A percentile compares a stretch with the other conserved stretches of the same genome.
These are phyloP conservation scores for Salpingus planirostris DNA, from an alignment of 2,888 invertebrate species.

Conservation along the genomic window DNA sequence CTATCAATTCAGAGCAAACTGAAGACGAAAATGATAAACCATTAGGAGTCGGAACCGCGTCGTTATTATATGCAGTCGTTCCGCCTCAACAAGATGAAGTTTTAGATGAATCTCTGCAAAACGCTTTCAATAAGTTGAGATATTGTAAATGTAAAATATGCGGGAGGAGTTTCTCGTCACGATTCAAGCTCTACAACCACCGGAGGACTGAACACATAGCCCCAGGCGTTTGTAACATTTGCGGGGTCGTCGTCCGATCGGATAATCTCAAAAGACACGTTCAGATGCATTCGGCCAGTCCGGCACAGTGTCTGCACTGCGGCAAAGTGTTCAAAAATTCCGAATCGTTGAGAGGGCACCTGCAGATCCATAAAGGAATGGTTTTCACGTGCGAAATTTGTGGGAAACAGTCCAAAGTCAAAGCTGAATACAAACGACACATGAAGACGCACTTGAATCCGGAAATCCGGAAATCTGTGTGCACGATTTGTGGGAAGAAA, in stretches of 20 bases:
- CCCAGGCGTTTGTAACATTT: slow-evolving; percentile 30
- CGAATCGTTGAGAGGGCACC: slow-evolving; percentile 29
- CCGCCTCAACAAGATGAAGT: no score
- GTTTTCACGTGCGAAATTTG: slow-evolving; percentile 29
- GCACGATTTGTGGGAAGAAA: slow-evolving; percentile 28
- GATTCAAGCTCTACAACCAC: slow-evolving; percentile 23
- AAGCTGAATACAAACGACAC: slow-evolving; percentile 27
- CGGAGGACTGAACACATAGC: slow-evolving; percentile 22
- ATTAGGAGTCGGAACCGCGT: not conserved
- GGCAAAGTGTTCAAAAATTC: slow-evolving; percentile 29
- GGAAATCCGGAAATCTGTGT: slow-evolving; percentile 21
- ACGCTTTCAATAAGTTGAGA: slow-evolving; percentile 11
- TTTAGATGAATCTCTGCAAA: slow-evolving; percentile 6
- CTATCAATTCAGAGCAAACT: slow-evolving; percentile 1
- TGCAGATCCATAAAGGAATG: slow-evolving; percentile 24
- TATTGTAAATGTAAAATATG: slow-evolving; percentile 22
- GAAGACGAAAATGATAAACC: slow-evolving; percentile 4
- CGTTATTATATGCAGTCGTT: no score
- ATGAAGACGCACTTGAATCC: slow-evolving; percentile 21
- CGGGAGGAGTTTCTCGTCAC: slow-evolving; percentile 21
- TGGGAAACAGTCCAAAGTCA: slow-evolving; percentile 28
- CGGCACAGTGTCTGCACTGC: slow-evolving; percentile 27
- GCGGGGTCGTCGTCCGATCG: slow-evolving; percentile 27
- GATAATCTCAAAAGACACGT: slow-evolving; percentile 30
- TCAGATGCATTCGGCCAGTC: slow-evolving; percentile 25